Conservation (phyloP, 2,797 vertebrate species). For the Chloroceryle inda region DNA sequence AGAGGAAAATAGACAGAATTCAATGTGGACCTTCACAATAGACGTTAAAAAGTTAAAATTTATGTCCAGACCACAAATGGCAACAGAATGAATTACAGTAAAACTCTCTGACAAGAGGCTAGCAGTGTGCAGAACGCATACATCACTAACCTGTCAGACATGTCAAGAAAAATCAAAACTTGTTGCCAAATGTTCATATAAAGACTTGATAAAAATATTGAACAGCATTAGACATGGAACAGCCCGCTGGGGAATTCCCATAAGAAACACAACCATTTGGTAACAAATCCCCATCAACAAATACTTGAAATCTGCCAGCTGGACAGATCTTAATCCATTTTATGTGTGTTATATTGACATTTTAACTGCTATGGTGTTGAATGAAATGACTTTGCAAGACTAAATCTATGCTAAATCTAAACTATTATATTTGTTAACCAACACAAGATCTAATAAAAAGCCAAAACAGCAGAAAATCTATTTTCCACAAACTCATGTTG, state of each 20-base stretch:
- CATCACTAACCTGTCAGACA: background rate
- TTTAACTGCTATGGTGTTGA: background rate
- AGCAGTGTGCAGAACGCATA: background rate
- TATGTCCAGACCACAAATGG: too few relatives aligned
- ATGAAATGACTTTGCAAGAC: background rate
- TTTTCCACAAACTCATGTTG: background rate
- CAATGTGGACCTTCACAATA: too few relatives aligned
- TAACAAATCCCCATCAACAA: conserved; percentile 10
- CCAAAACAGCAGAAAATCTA: background rate
- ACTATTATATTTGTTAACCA: background rate
- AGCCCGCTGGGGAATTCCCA: background rate
- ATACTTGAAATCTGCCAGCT: conserved; percentile 28
- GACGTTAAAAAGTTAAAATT: too few relatives aligned
- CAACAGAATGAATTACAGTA: background rate
- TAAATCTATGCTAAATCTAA: background rate
- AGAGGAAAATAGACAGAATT: too few relatives aligned
- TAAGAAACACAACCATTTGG: conserved; percentile 30
- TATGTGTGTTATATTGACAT: background rate
- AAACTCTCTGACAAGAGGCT: background rate
- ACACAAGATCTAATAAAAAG: background rate
- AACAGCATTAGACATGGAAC: background rate
- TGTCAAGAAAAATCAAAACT: conserved; percentile 27
- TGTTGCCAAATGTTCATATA: background rate
- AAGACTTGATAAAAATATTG: background rate
- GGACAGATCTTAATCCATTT: conserved; percentile 12